Percentiles rank a stretch among this genome's conserved stretches.
Evolutionary conservation across 2,888 invertebrate genomes (phyloP).

Genomic region (Thymelicus acteon): DNA sequence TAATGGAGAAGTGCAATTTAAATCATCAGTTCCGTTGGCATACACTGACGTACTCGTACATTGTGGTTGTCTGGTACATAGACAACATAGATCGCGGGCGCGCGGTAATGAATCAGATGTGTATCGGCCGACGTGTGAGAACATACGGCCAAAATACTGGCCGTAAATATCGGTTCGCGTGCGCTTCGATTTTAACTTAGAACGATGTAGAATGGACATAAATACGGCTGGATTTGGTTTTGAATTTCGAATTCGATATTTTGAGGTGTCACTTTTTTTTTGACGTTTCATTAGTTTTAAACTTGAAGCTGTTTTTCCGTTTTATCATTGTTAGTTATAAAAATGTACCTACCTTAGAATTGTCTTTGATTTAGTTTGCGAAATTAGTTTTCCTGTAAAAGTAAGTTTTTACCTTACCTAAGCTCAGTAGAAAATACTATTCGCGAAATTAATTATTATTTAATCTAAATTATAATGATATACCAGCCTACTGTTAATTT

Average conservation of each 20-base stretch:
- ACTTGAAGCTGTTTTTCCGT: too few relatives aligned
- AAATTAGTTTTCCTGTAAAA: too few relatives aligned
- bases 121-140: constrained; percentile 82
- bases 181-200: constrained; percentile 54
- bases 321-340: too few relatives aligned
- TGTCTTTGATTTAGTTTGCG: too few relatives aligned
- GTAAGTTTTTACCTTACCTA: too few relatives aligned
- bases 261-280: too few relatives aligned
- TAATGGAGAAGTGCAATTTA: constrained; percentile 34
- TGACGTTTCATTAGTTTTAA: too few relatives aligned
- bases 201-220: constrained; percentile 53
- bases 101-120: constrained; percentile 83
- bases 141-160: constrained; percentile 83
- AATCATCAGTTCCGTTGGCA: constrained; percentile 38
- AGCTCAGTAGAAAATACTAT: too few relatives aligned
- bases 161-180: constrained; percentile 82
- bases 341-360: too few relatives aligned
- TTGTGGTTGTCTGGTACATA: constrained; percentile 51
- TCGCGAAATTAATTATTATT: too few relatives aligned
- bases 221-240: not conserved
- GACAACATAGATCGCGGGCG: constrained; percentile 69
- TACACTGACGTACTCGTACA: constrained; percentile 36
- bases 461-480: too few relatives aligned
- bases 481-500: too few relatives aligned
- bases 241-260: not conserved